These are phyloP conservation scores for Pampusana beccarii DNA, from an alignment of 2,113 vertebrate species.

Conservation along the genomic window DNA sequence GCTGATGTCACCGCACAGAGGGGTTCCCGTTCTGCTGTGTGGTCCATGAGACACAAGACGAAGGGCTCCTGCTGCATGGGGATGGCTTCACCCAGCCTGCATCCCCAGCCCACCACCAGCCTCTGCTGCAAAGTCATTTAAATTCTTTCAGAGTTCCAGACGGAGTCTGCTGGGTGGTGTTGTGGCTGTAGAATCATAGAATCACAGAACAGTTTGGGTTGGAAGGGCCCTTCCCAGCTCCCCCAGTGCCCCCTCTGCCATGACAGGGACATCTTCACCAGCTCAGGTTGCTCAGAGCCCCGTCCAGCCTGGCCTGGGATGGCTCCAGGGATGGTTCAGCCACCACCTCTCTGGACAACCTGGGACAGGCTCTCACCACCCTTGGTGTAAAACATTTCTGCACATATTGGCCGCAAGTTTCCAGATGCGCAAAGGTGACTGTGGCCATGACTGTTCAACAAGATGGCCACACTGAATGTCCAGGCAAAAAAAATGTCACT, in stretches of 20 bases:
- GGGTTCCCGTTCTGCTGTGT: fast-evolving
- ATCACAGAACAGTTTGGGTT: no score
- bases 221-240: no score
- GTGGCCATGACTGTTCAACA: neutral
- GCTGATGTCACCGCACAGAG: fast-evolving
- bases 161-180: neutral
- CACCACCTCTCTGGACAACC: no score
- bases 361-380: no score
- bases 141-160: neutral
- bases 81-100: neutral
- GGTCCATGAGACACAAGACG: neutral
- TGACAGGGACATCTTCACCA: no score
- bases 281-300: no score
- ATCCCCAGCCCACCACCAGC: neutral
- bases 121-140: neutral
- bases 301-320: no score
- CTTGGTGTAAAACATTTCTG: no score
- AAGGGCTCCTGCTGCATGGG: neutral
- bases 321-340: no score
- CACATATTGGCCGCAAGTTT: fast-evolving
- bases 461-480: fast-evolving
- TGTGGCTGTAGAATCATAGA: no score
- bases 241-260: no score
- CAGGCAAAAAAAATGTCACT: neutral
- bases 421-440: neutral